Evolutionary conservation across 2,888 invertebrate genomes (phyloP), one percentile per base, ranked within the genome.

Genomic region (Drosophila aldrichi): DNA sequence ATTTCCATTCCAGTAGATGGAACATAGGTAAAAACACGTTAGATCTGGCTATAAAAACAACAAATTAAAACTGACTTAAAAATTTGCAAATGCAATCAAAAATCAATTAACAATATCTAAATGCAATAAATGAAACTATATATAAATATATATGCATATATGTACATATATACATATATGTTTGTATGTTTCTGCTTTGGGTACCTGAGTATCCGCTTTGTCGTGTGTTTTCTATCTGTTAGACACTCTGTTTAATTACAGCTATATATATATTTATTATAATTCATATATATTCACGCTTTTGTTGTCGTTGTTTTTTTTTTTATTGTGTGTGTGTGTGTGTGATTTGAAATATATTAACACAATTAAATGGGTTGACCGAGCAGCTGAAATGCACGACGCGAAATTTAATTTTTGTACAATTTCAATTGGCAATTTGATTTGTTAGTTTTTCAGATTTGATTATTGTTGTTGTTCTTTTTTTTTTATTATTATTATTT

Each of bases 291-390:
- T 58, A 43, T 69, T 43, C 43, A 43, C 25, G 34, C 38, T 44
- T 58, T 70, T 32, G 43, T 59, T 69, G 34, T 22, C 20, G 20
- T 40, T 71, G 36, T 44, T 49, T 32, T 49, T 72, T 55, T 57
- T 46, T n/a, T 48, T n/a, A 7, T 1, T 29, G 16, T n/a, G 29
- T 29, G 16, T 22, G 20, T 70, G 70, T 74, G 20, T 70, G 70
- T 74, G 62, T 43, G 46, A 46, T 72, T 61, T 55, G 56, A 55
- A 74, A 67, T 59, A 62, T 63, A 52, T 88, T 88, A 77, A 70
- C 88, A 88, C 79, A 83, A 79, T 82, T 75, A 85, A 85, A 82
- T 79, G 79, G 48, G 54, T 48, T 43, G 22, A 49, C 9, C 22
- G 41, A 14, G 16, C 5, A n/a, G 58, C 58, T 40, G 61, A 43